Evolutionary conservation across 2,113 vertebrate genomes (phyloP).

Genomic region (Himantopus leucocephalus): DNA sequence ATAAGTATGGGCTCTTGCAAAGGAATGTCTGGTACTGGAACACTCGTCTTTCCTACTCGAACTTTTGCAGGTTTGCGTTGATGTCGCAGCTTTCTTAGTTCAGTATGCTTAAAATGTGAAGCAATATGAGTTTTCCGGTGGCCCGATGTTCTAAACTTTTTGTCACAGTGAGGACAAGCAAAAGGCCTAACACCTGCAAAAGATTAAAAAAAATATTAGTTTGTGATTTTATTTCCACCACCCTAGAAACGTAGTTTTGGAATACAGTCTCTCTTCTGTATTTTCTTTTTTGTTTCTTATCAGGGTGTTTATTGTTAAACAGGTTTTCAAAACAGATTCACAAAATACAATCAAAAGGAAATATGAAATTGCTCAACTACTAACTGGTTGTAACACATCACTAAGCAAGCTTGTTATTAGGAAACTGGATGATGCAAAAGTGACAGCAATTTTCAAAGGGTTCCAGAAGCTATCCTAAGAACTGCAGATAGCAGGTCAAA

Average conservation of each 20-base stretch:
- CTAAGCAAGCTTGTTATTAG: neutral
- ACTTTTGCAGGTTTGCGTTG: conserved; percentile 87
- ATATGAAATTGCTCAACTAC: neutral
- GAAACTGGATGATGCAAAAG: neutral
- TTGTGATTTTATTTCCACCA: neutral
- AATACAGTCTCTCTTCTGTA: neutral
- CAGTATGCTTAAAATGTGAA: conserved; percentile 93
- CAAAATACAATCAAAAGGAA: neutral
- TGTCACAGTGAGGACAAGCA: conserved; percentile 97
- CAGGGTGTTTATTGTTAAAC: neutral
- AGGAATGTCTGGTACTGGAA: conserved; percentile 90
- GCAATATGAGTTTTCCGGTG: conserved; percentile 96
- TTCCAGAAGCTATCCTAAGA: neutral
- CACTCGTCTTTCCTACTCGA: conserved; percentile 83
- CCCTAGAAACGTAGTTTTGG: neutral
- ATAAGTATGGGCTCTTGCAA: conserved; percentile 99
- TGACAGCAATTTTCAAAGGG: neutral
- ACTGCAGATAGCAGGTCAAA: neutral
- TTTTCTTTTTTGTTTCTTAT: neutral
- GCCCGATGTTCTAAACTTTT: conserved; percentile 95
- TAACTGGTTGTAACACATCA: neutral
- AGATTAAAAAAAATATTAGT: neutral
- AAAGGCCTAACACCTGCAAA: conserved; percentile 90
- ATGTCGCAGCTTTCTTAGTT: conserved; percentile 89
- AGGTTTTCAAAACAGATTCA: neutral